These are phyloP conservation scores for Lithophane semibrunnea DNA, from an alignment of 2,888 invertebrate genomes.

Conservation along the genomic window DNA sequence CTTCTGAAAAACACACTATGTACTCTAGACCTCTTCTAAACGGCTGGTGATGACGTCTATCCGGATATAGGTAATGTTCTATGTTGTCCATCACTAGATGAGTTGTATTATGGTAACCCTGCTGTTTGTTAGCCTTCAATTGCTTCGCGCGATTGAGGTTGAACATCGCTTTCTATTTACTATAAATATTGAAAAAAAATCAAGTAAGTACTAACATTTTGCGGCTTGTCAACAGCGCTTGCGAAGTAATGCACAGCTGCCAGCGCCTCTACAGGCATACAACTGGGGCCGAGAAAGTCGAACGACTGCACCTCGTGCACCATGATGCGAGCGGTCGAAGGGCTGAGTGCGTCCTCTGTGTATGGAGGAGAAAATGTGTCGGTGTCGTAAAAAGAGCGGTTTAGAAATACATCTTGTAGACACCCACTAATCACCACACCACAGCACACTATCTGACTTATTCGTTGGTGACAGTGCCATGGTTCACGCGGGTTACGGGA, in stretches of 20 bases:
- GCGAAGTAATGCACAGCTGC: slow-evolving; percentile 84
- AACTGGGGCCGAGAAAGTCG: slow-evolving; percentile 74
- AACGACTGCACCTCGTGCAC: slow-evolving; percentile 68
- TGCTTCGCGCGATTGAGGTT: background rate
- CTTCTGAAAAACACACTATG: background rate
- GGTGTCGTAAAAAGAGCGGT: background rate
- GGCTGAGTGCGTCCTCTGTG: slow-evolving; percentile 80
- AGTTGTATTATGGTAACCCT: too few relatives aligned
- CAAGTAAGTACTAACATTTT: slow-evolving; percentile 23
- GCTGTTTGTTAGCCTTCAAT: background rate
- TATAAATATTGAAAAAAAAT: background rate
- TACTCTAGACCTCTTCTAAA: background rate
- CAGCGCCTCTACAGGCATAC: slow-evolving; percentile 78
- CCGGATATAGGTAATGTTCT: too few relatives aligned
- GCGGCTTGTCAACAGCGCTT: slow-evolving; percentile 69
- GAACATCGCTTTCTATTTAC: background rate
- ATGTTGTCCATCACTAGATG: background rate
- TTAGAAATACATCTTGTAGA: background rate
- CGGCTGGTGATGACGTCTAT: background rate
- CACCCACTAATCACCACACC: background rate
- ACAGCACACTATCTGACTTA: background rate
- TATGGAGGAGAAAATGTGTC: background rate
- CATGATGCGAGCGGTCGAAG: slow-evolving; percentile 77
- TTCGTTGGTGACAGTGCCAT: background rate
- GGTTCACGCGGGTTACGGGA: background rate